Evolutionary conservation across 1,140 invertebrate genomes (phyloP), one percentile per base, ranked within the genome.

Genomic region (Brachystomella parvula): DNA sequence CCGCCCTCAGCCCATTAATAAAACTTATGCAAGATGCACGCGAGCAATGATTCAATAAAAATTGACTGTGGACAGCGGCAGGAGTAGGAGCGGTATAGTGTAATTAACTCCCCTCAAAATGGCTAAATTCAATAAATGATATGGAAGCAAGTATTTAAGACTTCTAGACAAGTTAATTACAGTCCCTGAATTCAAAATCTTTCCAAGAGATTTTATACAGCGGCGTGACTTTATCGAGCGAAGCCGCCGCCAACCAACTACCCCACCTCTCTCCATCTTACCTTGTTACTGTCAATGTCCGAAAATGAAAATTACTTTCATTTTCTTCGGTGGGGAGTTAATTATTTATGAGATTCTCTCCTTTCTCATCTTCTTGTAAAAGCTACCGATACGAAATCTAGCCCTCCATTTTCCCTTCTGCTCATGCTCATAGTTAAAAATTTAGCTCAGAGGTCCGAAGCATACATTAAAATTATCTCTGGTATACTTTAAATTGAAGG

Each of bases 111-210:
- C 6, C 49, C 49, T 53, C 3, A 24, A 44, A 44, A n/a, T n/a
- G 39, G 9, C n/a, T 9, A 44, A 44, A 44, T 44, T 44, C 9
- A 44, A 44, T 44, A 44, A 44, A 44, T n/a, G n/a, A n/a, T n/a
- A n/a, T 44, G 39, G 39, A 44, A 44, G n/a, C 39, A 44, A 44
- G 9, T 12, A 44, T 44, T 44, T 44, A 44, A 44, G 9, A 44
- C n/a, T 44, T 44, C n/a, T n/a, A 9, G 39, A 53, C 49, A 53
- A 26, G 49, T 53, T 53, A 53, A 53, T 53, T 53, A 53, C 24
- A 53, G n/a, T n/a, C n/a, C 49, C 12, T 24, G 49, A 26, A 53
- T 12, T 12, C 9, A 44, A 44, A 9, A 44, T 44, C n/a, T 44
- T 12, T 44, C n/a, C 39, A 44, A n/a, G 39, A 44, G 39, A n/a